Conservation (phyloP, 2,888 invertebrate species). For the Acanthosoma haemorrhoidale region DNA sequence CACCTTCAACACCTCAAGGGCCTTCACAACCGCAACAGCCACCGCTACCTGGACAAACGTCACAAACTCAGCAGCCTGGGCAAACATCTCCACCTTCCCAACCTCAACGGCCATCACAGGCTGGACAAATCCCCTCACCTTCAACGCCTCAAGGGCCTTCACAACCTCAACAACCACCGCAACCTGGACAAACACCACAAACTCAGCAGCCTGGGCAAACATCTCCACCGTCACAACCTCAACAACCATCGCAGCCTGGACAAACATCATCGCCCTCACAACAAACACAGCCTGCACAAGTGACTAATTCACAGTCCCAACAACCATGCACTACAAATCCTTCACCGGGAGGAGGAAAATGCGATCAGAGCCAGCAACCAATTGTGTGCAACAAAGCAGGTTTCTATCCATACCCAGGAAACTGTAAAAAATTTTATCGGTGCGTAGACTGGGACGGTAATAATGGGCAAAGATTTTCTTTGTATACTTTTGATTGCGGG, state of each 20-base stretch:
- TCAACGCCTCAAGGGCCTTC: conserved; percentile 37
- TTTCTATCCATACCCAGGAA: conserved; percentile 60
- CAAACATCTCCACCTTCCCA: conserved; percentile 15
- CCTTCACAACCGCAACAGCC: not conserved
- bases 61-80: conserved; percentile 32
- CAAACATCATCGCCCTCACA: not conserved
- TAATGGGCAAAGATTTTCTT: conserved; percentile 53
- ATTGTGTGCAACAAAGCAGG: conserved; percentile 52
- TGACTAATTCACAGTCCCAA: not conserved
- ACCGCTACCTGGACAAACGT: not conserved
- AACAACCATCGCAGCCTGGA: not conserved
- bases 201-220: conserved; percentile 20
- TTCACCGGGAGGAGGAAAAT: conserved; percentile 4
- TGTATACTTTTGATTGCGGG: conserved; percentile 62
- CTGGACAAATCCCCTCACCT: conserved; percentile 31
- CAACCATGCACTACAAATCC: not conserved
- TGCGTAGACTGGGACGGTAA: conserved; percentile 62
- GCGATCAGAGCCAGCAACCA: conserved; percentile 11
- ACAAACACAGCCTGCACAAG: not conserved
- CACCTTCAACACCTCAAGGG: conserved; percentile 24
- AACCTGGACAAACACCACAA: conserved; percentile 37
- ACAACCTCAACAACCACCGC: conserved; percentile 29
- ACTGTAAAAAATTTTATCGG: conserved; percentile 71
- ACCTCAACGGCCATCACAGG: conserved; percentile 12
- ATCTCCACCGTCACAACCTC: conserved; percentile 2